Evolutionary conservation across 2,888 invertebrate genomes (phyloP).

Genomic region (Deilephila elpenor): DNA sequence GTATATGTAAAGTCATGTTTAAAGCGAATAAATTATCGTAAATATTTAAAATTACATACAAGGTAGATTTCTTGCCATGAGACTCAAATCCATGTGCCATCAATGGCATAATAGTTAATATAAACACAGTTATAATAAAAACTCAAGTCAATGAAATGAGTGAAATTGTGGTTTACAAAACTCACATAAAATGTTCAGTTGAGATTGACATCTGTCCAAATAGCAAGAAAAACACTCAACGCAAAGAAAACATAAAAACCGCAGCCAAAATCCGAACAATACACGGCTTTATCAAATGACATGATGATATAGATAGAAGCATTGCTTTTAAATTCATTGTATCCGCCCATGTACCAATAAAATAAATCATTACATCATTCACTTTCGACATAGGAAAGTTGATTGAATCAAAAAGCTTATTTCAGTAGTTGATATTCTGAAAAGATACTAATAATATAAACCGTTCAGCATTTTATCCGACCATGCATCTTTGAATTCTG

Average conservation of each 20-base stretch:
- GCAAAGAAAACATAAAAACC: constrained; percentile 15
- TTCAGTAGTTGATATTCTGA: constrained; percentile 30
- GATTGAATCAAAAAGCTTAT: constrained; percentile 30
- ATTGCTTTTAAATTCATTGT: constrained; percentile 5
- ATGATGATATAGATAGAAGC: constrained; percentile 1
- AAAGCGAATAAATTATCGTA: too few relatives aligned
- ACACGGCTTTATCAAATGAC: constrained; percentile 16
- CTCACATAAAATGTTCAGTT: not conserved
- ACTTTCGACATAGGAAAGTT: constrained; percentile 23
- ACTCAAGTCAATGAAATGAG: not conserved
- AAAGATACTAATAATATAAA: constrained; percentile 37
- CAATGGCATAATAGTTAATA: not conserved
- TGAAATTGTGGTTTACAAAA: not conserved
- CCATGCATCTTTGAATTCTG: constrained; percentile 46
- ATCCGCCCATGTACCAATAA: constrained; percentile 16
- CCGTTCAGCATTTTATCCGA: constrained; percentile 40
- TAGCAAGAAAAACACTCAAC: not conserved
- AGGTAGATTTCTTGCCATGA: too few relatives aligned
- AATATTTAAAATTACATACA: too few relatives aligned
- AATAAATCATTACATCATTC: constrained; percentile 25
- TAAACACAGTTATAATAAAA: not conserved
- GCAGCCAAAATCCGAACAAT: not conserved
- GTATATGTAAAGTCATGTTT: too few relatives aligned
- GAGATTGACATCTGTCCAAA: constrained; percentile 5
- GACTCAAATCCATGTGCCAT: not conserved